Conservation (phyloP, 1,140 invertebrate species). For the Hycleus phaleratus region DNA sequence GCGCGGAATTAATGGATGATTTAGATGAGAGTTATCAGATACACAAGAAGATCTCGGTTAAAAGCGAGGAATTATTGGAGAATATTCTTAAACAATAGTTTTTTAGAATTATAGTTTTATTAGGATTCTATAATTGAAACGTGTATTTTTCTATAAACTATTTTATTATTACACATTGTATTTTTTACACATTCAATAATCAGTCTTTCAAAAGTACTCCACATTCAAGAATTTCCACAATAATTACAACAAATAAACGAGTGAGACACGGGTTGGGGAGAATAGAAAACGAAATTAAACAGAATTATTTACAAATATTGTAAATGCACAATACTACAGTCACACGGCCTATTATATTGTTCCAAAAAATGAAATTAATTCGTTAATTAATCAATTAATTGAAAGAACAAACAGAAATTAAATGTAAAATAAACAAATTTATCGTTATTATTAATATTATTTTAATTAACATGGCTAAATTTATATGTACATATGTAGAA, state of each 20-base stretch:
- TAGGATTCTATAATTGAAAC: background rate
- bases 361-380: background rate
- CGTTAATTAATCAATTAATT: background rate
- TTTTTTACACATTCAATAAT: slow-evolving; percentile 34
- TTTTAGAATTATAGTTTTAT: background rate
- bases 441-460: background rate
- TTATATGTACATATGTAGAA: slow-evolving; percentile 10
- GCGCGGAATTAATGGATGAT: slow-evolving; percentile 24
- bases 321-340: slow-evolving; percentile 37
- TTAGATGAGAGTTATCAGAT: slow-evolving; percentile 29
- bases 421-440: background rate
- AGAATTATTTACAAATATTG: slow-evolving; percentile 25
- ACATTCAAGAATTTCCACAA: slow-evolving; percentile 22
- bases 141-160: slow-evolving; percentile 18
- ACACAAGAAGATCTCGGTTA: slow-evolving; percentile 24
- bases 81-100: background rate
- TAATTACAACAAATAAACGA: slow-evolving; percentile 11
- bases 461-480: background rate
- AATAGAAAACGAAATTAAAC: slow-evolving; percentile 7
- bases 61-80: background rate
- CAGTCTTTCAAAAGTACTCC: slow-evolving; percentile 33
- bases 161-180: slow-evolving; percentile 21
- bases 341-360: slow-evolving; percentile 29
- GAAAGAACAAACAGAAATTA: background rate
- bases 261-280: background rate